phyloP scores from a whole-genome alignment of 1,140 invertebrate species.

The Cardiocondyla obscurior region DNA sequence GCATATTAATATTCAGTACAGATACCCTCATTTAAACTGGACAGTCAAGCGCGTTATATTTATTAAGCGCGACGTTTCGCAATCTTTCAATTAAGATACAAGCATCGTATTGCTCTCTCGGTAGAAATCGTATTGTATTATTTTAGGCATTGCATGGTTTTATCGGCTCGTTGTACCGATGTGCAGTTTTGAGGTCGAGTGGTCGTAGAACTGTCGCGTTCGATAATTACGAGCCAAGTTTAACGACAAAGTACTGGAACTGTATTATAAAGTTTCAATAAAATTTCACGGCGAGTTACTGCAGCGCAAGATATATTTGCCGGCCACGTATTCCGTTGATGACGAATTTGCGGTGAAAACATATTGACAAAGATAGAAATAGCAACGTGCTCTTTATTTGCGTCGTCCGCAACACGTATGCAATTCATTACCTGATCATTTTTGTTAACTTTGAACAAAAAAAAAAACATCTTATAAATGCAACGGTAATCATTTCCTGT shows the following conservation, averaged over 20 bases:
- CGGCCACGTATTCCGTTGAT: not conserved
- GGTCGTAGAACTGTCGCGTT: conserved; percentile 38
- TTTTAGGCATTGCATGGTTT: not conserved
- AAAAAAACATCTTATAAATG: not conserved
- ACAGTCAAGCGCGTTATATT: not conserved
- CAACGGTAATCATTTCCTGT: not conserved
- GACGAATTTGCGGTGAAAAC: conserved; percentile 45
- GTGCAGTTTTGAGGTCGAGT: conserved; percentile 26
- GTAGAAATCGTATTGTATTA: not conserved
- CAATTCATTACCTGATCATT: conserved; percentile 32
- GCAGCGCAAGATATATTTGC: not conserved
- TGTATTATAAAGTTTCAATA: conserved; percentile 22
- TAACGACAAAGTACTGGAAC: conserved; percentile 15
- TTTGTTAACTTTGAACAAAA: not conserved
- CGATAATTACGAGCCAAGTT: conserved; percentile 37
- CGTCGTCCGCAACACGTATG: conserved; percentile 42
- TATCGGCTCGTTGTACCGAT: conserved; percentile 31
- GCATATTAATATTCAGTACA: not conserved
- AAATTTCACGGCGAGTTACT: conserved; percentile 8
- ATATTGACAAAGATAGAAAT: conserved; percentile 41
- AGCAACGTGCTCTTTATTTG: conserved; percentile 43
- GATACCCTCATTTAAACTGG: not conserved
- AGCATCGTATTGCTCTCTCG: not conserved
- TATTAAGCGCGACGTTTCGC: conserved; percentile 6
- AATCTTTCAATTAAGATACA: not conserved